Evolutionary conservation across 1,140 invertebrate species (phyloP).

Genomic region (Drosophila ohnishii): DNA sequence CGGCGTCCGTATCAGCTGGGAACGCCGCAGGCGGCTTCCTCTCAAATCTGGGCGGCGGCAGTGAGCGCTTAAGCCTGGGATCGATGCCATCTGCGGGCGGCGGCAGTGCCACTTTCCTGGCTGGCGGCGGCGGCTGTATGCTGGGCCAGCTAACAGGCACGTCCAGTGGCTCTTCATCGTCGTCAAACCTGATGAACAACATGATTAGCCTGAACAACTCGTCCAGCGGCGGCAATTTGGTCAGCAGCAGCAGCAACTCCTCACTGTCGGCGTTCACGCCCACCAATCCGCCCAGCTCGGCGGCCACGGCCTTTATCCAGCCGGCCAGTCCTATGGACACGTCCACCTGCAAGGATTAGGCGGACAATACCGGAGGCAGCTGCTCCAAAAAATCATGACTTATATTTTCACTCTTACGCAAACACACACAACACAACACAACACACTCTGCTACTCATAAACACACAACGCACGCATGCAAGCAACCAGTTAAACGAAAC

Average conservation of each 20-base stretch:
- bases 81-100: constrained; percentile 22
- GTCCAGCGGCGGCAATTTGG: constrained; percentile 74
- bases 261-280: constrained; percentile 79
- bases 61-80: constrained; percentile 65
- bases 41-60: constrained; percentile 51
- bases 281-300: constrained; percentile 69
- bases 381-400: constrained; percentile 41
- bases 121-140: constrained; percentile 58
- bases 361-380: constrained; percentile 9
- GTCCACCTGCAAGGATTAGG: constrained; percentile 83
- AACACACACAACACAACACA: constrained; percentile 33
- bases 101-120: constrained; percentile 60
- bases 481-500: constrained; percentile 71
- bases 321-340: constrained; percentile 88
- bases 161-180: constrained; percentile 62
- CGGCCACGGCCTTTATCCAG: constrained; percentile 83
- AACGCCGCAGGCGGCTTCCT: constrained; percentile 56
- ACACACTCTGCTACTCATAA: constrained; percentile 37
- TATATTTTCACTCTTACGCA: constrained; percentile 53
- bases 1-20: constrained; percentile 28
- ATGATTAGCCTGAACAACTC: constrained; percentile 72
- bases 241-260: constrained; percentile 69
- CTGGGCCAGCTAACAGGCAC: constrained; percentile 52
- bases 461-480: constrained; percentile 64
- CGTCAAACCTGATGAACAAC: constrained; percentile 73